Base-by-base conservation (phyloP, 1,140 invertebrate species). In the Drosophila nasuta region DNA sequence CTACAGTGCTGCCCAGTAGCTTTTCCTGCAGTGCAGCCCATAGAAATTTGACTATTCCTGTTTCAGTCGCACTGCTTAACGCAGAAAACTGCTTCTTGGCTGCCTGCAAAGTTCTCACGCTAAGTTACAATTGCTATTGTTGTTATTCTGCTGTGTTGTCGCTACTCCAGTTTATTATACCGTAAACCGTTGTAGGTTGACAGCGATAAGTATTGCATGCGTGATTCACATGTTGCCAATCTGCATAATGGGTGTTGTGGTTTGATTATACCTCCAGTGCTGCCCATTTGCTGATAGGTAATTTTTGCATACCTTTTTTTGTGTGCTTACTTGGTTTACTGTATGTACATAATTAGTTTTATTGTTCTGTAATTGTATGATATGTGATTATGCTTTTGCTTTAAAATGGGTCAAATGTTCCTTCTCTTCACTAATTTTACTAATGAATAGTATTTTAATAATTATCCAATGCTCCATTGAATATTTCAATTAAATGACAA, bases 121-220 rank as follows among this genome's bases (percentile, higher is more conserved):
- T 49, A 30, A 45, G 28, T 48, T 46, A 46, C 13, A 2, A 25
- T 25, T 10, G 48, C n/a, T 33, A 13, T 30, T 51, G 49, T 51
- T 30, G 20, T 56, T 25, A 41, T 45, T 48, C 28, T 66, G 10
- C 8, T 49, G 15, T 45, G 20, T 65, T 57, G 41, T n/a, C 58
- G 33, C 43, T 48, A 69, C 73, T 79, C 64, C 63, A 81, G 77
- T 86, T 87, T 87, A 87, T 87, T 86, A 82, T 81, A 78, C 82
- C 46, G 67, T 78, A 85, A 85, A 79, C 85, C 60, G 48, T 78
- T 70, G 73, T 74, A 59, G 54, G 82, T 77, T 85, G 77, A 63
- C 62, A 52, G 70, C 75, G 81, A 85, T 85, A 85, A 85, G 74
- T 45, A 63, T 64, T 77, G 58, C 81, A 85, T 77, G 20, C 20